Evolutionary conservation across 2,888 invertebrate species (phyloP), one percentile per base, ranked within the genome.

Genomic region (Harpalus rubripes): DNA sequence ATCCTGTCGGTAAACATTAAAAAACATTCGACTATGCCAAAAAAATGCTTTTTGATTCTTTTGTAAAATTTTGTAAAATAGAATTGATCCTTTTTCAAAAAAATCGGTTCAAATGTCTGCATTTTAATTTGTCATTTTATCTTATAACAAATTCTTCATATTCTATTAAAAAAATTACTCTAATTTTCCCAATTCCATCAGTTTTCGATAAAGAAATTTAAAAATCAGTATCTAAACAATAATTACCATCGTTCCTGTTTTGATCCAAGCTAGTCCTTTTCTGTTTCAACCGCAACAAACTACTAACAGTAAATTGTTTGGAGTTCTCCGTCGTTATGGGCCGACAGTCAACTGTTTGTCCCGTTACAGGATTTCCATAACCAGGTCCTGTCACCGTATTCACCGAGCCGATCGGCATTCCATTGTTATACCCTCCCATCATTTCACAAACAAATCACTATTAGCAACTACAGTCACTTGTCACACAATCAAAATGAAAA

Each of bases 231-330:
- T n/a, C n/a, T n/a, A 26, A 41, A 72, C 7, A 32, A 72, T 72
- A 39, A 15, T 22, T 88, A 90, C 91, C 90, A 88, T 90, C 90
- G 80, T 89, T 87, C 10, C 87, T 88, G 86, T 90, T 90, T 12
- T 87, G 87, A 84, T 90, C 89, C 8, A 89, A 88, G 86, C 86
- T 87, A 61, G 88, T 86, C 86, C 89, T 88, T 86, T 90, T 90
- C 81, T 89, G 89, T 74, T 89, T 89, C 83, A 91, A 87, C 87
- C 90, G 88, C 85, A 91, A 88, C 84, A 91, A 88, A 88, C 90
- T 91, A 86, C 88, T 91, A 85, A 91, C 91, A 59, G 91, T 91
- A 89, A 91, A 91, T 86, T 91, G 90, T 86, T 89, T 88, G 12
- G 90, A 88, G 86, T 91, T 91, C 63, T 89, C 88, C 7, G 89